Evolutionary conservation across 1,140 invertebrate species (phyloP).

Genomic region (Carcinoscorpius rotundicauda): DNA sequence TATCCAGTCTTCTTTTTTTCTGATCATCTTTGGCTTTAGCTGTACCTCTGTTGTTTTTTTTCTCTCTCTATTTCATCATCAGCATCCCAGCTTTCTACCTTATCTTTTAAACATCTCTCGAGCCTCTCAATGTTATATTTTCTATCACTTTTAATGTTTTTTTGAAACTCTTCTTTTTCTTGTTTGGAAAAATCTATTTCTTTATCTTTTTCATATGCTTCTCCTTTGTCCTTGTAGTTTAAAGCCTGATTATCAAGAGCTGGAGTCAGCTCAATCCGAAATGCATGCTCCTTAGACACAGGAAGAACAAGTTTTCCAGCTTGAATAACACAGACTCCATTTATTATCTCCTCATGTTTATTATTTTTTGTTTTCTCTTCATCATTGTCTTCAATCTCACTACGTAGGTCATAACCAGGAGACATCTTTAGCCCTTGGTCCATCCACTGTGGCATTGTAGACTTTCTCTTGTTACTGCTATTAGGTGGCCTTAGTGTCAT

Average conservation of each 20-base stretch:
- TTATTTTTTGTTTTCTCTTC: conserved; percentile 18
- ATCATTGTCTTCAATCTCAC: conserved; percentile 24
- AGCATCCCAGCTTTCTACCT: conserved; percentile 23
- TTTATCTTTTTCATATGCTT: conserved; percentile 3
- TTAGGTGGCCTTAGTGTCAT: background rate
- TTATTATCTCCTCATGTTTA: conserved; percentile 49
- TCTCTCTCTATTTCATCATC: conserved; percentile 12
- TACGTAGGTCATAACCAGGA: conserved; percentile 14
- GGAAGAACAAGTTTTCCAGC: conserved; percentile 20
- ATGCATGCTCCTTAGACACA: conserved; percentile 18
- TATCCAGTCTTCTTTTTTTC: no score
- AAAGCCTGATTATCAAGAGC: conserved; percentile 4
- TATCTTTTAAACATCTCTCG: conserved; percentile 21
- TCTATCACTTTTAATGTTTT: conserved; percentile 15
- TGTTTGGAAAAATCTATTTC: conserved; percentile 2
- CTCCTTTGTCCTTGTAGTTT: conserved; percentile 14
- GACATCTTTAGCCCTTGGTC: conserved; percentile 78
- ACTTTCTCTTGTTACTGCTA: conserved; percentile 56
- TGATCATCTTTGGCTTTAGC: no score
- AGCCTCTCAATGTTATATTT: conserved; percentile 20
- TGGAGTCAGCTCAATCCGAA: conserved; percentile 18
- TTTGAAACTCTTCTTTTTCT: conserved; percentile 14
- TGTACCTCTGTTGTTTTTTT: no score
- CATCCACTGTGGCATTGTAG: conserved; percentile 91
- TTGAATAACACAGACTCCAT: conserved; percentile 82